Evolutionary conservation across 2,888 invertebrate genomes (phyloP), one percentile per base, ranked within the genome.

Genomic region (Dicyrtoma fusca): DNA sequence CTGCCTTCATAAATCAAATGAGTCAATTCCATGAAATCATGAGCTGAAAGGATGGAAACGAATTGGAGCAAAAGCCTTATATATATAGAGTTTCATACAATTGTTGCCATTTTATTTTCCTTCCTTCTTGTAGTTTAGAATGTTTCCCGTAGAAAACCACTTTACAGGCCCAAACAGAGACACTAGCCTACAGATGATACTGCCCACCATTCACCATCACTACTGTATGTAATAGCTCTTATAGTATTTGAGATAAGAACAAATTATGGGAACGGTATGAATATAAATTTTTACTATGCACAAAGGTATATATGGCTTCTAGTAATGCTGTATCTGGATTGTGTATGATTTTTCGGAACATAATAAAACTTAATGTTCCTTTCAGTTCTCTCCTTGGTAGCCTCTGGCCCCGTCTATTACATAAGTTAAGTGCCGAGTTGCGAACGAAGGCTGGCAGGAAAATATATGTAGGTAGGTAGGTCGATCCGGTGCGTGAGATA

Each of bases 1-100:
- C 14, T n/a, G 65, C 47, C 47, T 44, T 53, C 66, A 66, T 66
- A 66, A 66, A 66, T 66, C 66, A 66, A 66, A 53, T 66, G 66
- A 65, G 65, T 65, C 65, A 65, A 65, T 65, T 17, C 65, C 65
- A 65, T 65, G 65, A 65, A 65, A 65, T 65, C 26, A 65, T 25
- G 19, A 42, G 44, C 26, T 61, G 61, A 61, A 61, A 61, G 47
- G 63, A 53, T 26, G 51, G 42, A 51, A 65, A 65, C 25, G 51
- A 65, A 51, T 51, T 53, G 53, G 42, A 66, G 53, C n/a, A 34
- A 66, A 42, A 25, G 55, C 53, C 17, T 51, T 21, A 17, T 19
- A 53, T 53, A n/a, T 21, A 19, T 23, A 57, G 8, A 34, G 49
- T 34, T 42, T 26, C 14, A 53, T 51, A 21, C 34, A 13, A 26